Conservation (phyloP, 2,113 vertebrate species). For the Hippolais icterina region DNA sequence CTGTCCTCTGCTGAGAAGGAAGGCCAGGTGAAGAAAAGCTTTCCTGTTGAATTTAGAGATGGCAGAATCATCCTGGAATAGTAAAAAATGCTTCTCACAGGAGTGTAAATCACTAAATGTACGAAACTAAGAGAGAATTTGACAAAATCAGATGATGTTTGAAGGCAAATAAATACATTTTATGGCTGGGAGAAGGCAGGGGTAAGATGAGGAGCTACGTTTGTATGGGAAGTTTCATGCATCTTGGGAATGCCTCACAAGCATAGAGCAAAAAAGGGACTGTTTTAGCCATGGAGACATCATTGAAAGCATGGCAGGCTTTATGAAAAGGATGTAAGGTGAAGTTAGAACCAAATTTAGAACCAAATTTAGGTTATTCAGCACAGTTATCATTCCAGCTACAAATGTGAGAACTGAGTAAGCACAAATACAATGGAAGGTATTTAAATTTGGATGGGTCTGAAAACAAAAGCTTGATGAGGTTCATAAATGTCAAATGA, state of each 20-base stretch:
- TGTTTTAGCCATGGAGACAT: background rate
- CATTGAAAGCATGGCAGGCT: background rate
- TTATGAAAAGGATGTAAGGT: background rate
- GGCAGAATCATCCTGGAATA: background rate
- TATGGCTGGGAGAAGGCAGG: background rate
- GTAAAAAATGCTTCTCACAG: background rate
- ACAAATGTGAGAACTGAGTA: conserved; percentile 36
- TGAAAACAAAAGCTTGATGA: conserved; percentile 72
- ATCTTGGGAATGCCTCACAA: background rate
- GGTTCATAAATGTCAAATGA: conserved; percentile 67
- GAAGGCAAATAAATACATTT: conserved; percentile 1
- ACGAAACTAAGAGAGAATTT: background rate
- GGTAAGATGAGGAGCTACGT: background rate
- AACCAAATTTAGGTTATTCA: conserved; percentile 5
- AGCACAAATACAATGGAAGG: conserved; percentile 61
- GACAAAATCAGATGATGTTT: background rate
- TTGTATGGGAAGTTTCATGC: background rate
- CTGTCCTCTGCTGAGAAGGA: background rate
- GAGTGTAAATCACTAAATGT: background rate
- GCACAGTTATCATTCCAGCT: background rate
- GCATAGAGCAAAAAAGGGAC: background rate
- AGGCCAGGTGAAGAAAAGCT: background rate
- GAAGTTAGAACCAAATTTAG: conserved; percentile 23
- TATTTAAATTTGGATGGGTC: conserved; percentile 64
- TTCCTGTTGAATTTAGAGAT: background rate